These are phyloP conservation scores for Nomada fucata DNA, from an alignment of 2,888 invertebrate genomes.

Conservation along the genomic window DNA sequence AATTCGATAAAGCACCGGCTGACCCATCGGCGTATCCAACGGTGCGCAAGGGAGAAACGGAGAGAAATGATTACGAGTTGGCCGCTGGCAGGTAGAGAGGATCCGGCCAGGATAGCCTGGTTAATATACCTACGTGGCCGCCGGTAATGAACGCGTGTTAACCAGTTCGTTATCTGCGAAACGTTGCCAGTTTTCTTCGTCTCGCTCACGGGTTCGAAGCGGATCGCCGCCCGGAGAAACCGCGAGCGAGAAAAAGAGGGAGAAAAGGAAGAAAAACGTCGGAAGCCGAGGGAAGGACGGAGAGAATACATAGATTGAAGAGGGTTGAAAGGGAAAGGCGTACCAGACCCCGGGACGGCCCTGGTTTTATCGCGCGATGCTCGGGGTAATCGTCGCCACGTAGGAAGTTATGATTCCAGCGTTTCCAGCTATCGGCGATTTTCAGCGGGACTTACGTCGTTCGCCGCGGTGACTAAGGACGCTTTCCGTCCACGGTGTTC, in stretches of 20 bases:
- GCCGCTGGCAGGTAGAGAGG: conserved; percentile 56
- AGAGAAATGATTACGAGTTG: conserved; percentile 53
- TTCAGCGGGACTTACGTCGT: conserved; percentile 42
- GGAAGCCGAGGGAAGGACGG: neutral
- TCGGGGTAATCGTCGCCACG: conserved; percentile 50
- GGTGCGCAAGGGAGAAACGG: conserved; percentile 18
- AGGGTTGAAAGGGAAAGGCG: conserved; percentile 31
- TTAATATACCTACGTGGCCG: conserved; percentile 57
- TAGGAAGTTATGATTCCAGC: conserved; percentile 54
- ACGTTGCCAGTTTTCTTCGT: conserved; percentile 49
- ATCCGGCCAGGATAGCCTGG: conserved; percentile 35
- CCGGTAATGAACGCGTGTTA: conserved; percentile 67
- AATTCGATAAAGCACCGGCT: conserved; percentile 45
- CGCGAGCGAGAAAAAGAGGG: conserved; percentile 1
- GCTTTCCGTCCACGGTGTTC: conserved; percentile 33
- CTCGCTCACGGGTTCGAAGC: conserved; percentile 31
- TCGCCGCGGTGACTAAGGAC: conserved; percentile 37
- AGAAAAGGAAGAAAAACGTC: neutral
- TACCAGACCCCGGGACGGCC: conserved; percentile 18
- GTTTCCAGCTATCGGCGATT: conserved; percentile 56
- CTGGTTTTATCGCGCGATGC: conserved; percentile 51
- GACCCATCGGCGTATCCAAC: conserved; percentile 42
- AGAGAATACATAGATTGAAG: conserved; percentile 11
- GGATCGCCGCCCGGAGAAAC: conserved; percentile 12
- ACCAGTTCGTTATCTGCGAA: conserved; percentile 66